Conservation (phyloP, 1,140 invertebrate species). For the Eueides isabella region DNA sequence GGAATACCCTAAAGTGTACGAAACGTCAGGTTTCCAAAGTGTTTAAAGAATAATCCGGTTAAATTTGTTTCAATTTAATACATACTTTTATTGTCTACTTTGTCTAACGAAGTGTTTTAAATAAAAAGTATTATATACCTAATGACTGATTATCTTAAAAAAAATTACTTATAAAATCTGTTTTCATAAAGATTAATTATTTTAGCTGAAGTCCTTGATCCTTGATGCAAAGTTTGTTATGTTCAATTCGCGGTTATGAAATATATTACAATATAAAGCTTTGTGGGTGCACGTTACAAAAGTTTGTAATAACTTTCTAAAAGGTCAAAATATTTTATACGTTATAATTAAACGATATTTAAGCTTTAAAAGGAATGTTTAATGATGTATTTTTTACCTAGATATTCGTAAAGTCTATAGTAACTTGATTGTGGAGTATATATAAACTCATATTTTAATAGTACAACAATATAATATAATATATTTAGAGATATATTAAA, state of each 20-base stretch:
- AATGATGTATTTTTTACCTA: neutral
- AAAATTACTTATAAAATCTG: neutral
- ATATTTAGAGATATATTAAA: too few relatives aligned
- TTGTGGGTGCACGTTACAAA: neutral
- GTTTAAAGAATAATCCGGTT: too few relatives aligned
- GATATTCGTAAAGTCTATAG: neutral
- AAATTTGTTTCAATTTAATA: too few relatives aligned
- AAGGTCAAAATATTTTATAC: neutral
- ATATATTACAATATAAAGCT: slow-evolving; percentile 5
- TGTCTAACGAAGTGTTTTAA: too few relatives aligned
- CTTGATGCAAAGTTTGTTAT: neutral
- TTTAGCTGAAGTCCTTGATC: neutral
- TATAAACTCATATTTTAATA: too few relatives aligned
- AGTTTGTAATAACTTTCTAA: neutral
- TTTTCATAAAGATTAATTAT: neutral
- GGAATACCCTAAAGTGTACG: too few relatives aligned
- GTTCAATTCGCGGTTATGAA: neutral
- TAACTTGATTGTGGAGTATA: neutral
- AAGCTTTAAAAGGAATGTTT: neutral
- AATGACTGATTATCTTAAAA: too few relatives aligned
- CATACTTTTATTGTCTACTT: too few relatives aligned
- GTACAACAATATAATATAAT: too few relatives aligned
- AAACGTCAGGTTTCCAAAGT: too few relatives aligned
- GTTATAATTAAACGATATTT: neutral
- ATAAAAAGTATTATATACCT: too few relatives aligned